These are phyloP conservation scores for Nesoenas mayeri DNA, from an alignment of 2,113 vertebrate species.

Conservation along the genomic window DNA sequence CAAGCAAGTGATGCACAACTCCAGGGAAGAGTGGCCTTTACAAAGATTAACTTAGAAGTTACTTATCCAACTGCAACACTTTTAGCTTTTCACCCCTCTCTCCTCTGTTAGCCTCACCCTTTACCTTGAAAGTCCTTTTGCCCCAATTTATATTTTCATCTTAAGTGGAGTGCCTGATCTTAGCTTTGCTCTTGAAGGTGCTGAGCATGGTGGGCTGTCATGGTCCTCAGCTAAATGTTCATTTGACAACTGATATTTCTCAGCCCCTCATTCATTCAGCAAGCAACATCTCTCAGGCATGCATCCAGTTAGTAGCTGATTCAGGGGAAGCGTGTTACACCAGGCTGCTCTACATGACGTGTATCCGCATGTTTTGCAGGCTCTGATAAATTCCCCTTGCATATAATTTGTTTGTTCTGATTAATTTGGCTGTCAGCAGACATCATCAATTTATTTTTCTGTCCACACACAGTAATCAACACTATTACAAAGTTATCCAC, in stretches of 20 bases:
- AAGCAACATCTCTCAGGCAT: not conserved
- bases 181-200: not conserved
- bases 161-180: not conserved
- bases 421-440: not conserved
- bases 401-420: not conserved
- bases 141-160: not conserved
- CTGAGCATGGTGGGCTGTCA: not conserved
- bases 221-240: not conserved
- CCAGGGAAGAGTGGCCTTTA: not conserved
- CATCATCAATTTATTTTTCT: not conserved
- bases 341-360: not conserved
- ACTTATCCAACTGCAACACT: not conserved
- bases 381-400: not conserved
- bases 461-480: not conserved
- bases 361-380: not conserved
- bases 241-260: not conserved
- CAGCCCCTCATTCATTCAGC: not conserved
- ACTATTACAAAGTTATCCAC: not conserved
- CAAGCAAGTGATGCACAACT: not conserved
- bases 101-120: not conserved
- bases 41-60: not conserved
- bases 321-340: not conserved
- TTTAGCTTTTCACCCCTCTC: not conserved
- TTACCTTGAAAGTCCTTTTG: not conserved
- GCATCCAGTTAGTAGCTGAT: not conserved